Evolutionary conservation across 2,113 vertebrate genomes (phyloP), one percentile per base, ranked within the genome.

Genomic region (Bos indicus): DNA sequence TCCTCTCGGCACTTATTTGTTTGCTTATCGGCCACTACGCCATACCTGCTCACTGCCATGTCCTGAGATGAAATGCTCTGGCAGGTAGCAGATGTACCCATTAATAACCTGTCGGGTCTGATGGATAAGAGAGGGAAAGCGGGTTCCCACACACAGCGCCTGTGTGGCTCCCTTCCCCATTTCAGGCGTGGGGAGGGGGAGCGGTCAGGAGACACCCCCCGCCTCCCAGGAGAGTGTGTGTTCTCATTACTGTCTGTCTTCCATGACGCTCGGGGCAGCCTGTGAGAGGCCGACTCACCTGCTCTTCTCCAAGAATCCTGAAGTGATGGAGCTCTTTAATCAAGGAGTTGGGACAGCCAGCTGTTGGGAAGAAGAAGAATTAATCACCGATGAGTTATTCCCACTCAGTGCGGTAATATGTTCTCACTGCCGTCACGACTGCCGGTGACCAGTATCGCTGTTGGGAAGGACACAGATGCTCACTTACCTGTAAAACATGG

Each of bases 301-400:
- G 99, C 71, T 99, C 99, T 23, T 99, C 99, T 95, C 99, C 99
- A 51, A 99, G 98, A 96, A 99, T 98, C 97, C 99, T 99, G 99
- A 99, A 99, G 97, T 99, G 99, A 99, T 99, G 99, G 81, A 99
- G 96, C 98, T 99, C 99, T 98, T 99, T 99, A 97, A 99, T 99
- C 98, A 99, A 98, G 89, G 99, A 99, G 96, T 99, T 97, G 0
- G 98, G 98, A 95, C 99, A 99, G 98, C 99, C 99, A 96, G 99
- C 99, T 99, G 98, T 98, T 94, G 97, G 89, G 97, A 97, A 98
- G 64, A 97, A 98, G 74, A 98, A 97, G 48, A 97, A 94, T 78
- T 23, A n/a, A 90, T 98, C 51, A 98, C 91, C 97, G 92, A 88
- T 12, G 97, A 40, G 85, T 97, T 81, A 59, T 86, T 92, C 62